Conservation (phyloP, 1,140 invertebrate genomes). For the Arctopsyche grandis region DNA sequence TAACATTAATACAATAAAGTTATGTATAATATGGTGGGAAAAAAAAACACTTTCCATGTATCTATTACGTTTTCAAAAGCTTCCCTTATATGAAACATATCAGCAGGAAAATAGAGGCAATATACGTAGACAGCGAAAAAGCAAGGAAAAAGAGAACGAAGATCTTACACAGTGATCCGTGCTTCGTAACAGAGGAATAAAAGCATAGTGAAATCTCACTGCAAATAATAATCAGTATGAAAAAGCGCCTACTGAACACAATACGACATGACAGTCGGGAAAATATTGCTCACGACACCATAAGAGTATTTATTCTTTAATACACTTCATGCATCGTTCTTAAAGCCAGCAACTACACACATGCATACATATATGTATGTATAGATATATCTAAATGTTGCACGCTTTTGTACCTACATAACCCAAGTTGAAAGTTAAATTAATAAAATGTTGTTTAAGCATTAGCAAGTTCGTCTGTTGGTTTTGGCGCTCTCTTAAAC, state of each 20-base stretch:
- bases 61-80: not conserved
- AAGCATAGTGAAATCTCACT: constrained; percentile 9
- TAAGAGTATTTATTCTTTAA: no score
- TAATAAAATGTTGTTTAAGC: not conserved
- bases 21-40: no score
- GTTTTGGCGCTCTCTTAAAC: not conserved
- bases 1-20: no score
- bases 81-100: constrained; percentile 17
- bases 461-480: not conserved
- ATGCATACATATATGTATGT: no score
- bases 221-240: constrained; percentile 14
- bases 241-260: not conserved
- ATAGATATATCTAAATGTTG: no score
- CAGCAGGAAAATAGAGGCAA: not conserved
- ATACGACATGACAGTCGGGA: not conserved
- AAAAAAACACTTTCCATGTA: no score
- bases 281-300: not conserved
- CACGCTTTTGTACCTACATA: no score
- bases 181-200: not conserved
- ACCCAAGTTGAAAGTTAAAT: no score
- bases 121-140: not conserved
- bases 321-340: no score
- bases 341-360: no score
- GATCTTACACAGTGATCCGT: not conserved
- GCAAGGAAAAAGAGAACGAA: not conserved